Conservation (phyloP, 2,797 vertebrate species). For the Sandelia bainsii region DNA sequence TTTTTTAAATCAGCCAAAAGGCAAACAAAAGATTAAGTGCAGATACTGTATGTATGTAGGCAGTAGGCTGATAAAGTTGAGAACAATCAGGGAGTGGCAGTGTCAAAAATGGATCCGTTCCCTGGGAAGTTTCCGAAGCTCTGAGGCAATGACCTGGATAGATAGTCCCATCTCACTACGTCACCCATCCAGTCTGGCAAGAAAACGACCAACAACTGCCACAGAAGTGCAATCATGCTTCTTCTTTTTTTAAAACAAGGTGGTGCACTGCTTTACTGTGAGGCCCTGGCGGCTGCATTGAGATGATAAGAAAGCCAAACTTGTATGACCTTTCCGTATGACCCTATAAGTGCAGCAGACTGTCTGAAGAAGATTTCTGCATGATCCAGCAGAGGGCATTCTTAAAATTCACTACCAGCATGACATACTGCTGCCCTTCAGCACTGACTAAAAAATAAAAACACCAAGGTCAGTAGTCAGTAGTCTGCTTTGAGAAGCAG, state of each 20-base stretch:
- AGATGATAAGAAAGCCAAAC: slow-evolving; percentile 44
- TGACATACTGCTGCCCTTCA: no score
- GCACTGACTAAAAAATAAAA: no score
- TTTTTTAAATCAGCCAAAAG: neutral
- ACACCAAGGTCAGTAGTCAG: no score
- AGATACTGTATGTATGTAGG: neutral
- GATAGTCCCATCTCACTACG: neutral
- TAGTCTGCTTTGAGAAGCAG: no score
- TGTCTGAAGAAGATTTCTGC: no score
- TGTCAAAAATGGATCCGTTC: slow-evolving; percentile 19
- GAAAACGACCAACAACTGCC: slow-evolving; percentile 42
- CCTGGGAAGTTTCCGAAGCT: slow-evolving; percentile 4
- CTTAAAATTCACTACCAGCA: no score
- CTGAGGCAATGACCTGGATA: neutral
- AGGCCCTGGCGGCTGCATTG: slow-evolving; percentile 2
- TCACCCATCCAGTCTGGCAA: slow-evolving; percentile 62
- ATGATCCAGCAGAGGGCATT: no score
- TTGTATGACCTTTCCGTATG: no score
- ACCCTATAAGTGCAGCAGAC: neutral
- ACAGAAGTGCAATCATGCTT: slow-evolving; percentile 7
- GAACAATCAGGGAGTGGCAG: slow-evolving; percentile 43
- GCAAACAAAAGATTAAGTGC: neutral
- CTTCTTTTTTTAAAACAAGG: slow-evolving; percentile 21
- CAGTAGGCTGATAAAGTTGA: neutral
- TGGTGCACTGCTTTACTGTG: neutral